phyloP scores from a whole-genome alignment of 1,140 invertebrate species.

The Eufriesea mexicana region DNA sequence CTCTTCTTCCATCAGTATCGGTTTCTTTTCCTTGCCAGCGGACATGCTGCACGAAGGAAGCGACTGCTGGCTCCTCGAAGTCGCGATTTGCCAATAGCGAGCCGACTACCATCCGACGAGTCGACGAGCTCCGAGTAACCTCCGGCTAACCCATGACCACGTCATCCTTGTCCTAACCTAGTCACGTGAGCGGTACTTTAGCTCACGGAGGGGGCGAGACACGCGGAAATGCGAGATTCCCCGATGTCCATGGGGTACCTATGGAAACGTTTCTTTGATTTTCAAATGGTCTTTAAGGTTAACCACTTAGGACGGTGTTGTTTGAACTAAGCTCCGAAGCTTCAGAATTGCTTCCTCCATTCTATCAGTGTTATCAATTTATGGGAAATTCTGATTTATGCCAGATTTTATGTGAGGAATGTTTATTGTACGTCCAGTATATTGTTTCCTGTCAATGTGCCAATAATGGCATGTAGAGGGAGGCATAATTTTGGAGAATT shows the following conservation, averaged over 20 bases:
- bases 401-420: not conserved
- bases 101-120: constrained; percentile 2
- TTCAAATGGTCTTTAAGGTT: not conserved
- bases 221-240: constrained; percentile 34
- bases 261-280: not conserved
- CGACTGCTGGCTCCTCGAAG: constrained; percentile 3
- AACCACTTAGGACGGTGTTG: not conserved
- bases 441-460: not conserved
- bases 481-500: not conserved
- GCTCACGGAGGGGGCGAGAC: not conserved
- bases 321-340: not conserved
- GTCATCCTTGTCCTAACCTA: constrained; percentile 53
- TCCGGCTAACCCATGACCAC: constrained; percentile 44
- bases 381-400: not conserved
- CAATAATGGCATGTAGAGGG: not conserved
- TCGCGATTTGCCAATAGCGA: constrained; percentile 31
- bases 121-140: constrained; percentile 19
- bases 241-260: not conserved
- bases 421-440: not conserved
- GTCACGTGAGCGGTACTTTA: constrained; percentile 38
- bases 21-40: not conserved
- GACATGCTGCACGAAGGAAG: constrained; percentile 18
- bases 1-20: constrained; percentile 32
- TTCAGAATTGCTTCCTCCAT: not conserved
- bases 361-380: not conserved